Percentiles rank a stretch among this genome's conserved stretches.
Conservation (phyloP, 2,797 vertebrate genomes). For the Gadopsis bispinosus region DNA sequence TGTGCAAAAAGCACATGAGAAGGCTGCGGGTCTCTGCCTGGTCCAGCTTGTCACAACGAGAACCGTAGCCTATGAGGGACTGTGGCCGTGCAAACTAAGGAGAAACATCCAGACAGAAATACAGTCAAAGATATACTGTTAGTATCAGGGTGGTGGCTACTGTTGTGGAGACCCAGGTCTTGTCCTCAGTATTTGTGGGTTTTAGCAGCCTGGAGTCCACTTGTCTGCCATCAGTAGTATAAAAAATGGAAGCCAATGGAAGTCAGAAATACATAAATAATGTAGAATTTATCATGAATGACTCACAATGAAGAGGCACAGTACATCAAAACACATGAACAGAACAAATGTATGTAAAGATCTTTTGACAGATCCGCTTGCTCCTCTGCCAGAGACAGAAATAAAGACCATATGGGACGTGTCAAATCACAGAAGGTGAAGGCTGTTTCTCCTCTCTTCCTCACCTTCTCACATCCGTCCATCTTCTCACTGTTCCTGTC, state of each 20-base stretch:
- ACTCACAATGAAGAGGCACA: neutral
- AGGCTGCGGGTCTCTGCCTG: constrained; percentile 97
- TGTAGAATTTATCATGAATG: neutral
- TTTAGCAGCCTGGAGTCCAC: neutral
- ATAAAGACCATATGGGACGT: neutral
- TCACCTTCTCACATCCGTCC: constrained; percentile 96
- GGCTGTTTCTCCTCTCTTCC: neutral
- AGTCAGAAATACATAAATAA: neutral
- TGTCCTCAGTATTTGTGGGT: neutral
- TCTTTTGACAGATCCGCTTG: constrained; percentile 1
- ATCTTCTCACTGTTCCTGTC: constrained; percentile 96
- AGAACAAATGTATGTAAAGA: neutral
- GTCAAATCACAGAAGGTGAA: neutral
- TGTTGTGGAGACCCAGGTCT: neutral
- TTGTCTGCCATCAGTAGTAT: neutral
- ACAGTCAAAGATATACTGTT: constrained; percentile 2
- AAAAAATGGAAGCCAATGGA: neutral
- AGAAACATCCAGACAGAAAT: constrained; percentile 45
- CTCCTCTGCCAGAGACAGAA: neutral
- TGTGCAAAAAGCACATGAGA: constrained; percentile 98
- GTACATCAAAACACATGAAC: neutral
- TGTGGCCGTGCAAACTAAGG: constrained; percentile 92
- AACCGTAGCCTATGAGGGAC: constrained; percentile 95
- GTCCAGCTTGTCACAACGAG: constrained; percentile 98
- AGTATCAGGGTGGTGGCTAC: neutral